Conservation (phyloP, 2,797 vertebrate genomes). For the Paguma larvata region DNA sequence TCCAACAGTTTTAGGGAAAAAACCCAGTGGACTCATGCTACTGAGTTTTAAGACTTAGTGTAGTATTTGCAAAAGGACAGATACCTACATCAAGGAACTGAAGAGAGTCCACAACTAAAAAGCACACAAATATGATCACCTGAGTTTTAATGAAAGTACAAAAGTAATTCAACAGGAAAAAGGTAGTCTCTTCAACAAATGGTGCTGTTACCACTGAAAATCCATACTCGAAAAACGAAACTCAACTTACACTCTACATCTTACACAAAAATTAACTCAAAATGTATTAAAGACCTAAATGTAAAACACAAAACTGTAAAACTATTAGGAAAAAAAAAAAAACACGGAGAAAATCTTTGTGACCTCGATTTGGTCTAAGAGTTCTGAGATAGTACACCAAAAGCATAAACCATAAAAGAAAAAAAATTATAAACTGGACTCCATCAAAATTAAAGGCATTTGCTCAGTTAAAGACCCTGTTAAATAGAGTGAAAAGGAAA, state of each 20-base stretch:
- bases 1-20: background rate
- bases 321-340: background rate
- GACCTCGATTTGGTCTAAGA: background rate
- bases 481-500: background rate
- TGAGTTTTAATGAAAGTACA: background rate
- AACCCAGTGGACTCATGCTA: background rate
- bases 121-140: background rate
- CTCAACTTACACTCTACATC: background rate
- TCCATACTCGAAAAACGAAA: background rate
- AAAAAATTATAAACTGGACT: background rate
- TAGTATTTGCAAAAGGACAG: background rate
- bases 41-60: background rate
- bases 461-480: background rate
- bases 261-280: constrained; percentile 15
- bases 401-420: background rate
- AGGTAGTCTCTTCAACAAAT: background rate
- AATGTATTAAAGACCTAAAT: background rate
- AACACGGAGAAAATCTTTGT: background rate
- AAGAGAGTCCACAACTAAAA: background rate
- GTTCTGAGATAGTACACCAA: background rate
- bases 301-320: constrained; percentile 3
- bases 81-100: background rate
- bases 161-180: background rate
- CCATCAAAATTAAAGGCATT: background rate
- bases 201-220: background rate